These are phyloP conservation scores for Nestor notabilis DNA, from an alignment of 2,113 vertebrate species.

Conservation along the genomic window DNA sequence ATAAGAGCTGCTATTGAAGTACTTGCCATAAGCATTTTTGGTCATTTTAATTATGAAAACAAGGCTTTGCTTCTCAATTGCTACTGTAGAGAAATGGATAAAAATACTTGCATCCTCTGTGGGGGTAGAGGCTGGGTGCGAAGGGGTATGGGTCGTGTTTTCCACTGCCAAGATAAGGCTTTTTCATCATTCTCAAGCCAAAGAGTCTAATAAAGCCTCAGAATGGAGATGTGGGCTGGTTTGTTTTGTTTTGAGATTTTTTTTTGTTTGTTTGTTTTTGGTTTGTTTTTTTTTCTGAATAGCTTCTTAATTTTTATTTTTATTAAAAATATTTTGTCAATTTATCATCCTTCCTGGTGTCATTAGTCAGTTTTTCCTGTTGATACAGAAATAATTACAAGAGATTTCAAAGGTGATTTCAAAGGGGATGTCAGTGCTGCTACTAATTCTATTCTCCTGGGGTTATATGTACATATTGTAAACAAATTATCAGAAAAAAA, in stretches of 20 bases:
- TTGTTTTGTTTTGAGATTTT: not conserved
- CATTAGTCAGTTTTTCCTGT: conserved; percentile 45
- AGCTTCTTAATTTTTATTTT: not conserved
- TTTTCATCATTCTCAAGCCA: not conserved
- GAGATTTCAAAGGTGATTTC: not conserved
- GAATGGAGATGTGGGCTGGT: not conserved
- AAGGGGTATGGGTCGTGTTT: not conserved
- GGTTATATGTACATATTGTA: not conserved
- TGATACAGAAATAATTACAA: conserved; percentile 21
- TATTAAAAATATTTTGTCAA: conserved; percentile 50
- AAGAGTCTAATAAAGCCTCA: not conserved
- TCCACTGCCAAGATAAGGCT: not conserved
- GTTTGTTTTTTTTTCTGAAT: not conserved
- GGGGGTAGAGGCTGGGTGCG: not conserved
- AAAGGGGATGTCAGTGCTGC: not conserved
- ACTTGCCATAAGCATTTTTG: not conserved
- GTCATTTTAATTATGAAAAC: not conserved
- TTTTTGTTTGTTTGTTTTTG: too few relatives aligned
- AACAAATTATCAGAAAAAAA: conserved; percentile 25
- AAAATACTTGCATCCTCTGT: not conserved
- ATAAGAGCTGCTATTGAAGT: not conserved
- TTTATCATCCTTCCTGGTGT: conserved; percentile 51
- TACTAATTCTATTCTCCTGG: not conserved
- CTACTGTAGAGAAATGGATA: not conserved
- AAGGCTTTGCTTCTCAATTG: not conserved